phyloP scores from a whole-genome alignment of 2,113 vertebrate genomes.

The Plecotus auritus region DNA sequence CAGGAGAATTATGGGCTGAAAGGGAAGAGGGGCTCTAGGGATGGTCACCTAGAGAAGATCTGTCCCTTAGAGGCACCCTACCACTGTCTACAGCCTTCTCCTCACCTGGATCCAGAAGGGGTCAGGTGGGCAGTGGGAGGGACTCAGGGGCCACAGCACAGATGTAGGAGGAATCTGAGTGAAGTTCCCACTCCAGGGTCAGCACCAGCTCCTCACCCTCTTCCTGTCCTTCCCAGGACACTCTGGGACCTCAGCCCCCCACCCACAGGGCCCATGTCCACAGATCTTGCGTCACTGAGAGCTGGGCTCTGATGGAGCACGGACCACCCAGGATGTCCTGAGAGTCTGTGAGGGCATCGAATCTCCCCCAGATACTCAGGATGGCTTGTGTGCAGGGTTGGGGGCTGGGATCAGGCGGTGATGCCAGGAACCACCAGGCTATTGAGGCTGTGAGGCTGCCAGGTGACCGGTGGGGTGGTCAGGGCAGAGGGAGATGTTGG shows the following conservation, averaged over 20 bases:
- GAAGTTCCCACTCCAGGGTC: too few relatives aligned
- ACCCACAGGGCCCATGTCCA: accelerated
- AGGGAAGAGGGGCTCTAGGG: too few relatives aligned
- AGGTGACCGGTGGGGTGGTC: not conserved
- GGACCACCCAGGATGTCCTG: not conserved
- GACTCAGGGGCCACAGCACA: not conserved
- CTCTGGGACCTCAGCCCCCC: accelerated
- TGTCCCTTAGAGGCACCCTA: too few relatives aligned
- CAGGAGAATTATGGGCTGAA: too few relatives aligned
- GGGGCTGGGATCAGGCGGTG: not conserved
- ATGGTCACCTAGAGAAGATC: accelerated
- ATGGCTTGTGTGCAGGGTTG: not conserved
- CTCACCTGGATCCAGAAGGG: too few relatives aligned
- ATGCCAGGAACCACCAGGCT: too few relatives aligned
- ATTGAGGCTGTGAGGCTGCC: too few relatives aligned
- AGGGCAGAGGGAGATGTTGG: too few relatives aligned
- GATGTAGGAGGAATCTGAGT: too few relatives aligned
- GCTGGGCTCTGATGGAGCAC: not conserved
- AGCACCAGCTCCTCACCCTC: accelerated
- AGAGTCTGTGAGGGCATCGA: not conserved
- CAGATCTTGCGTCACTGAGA: too few relatives aligned
- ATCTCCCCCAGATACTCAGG: not conserved
- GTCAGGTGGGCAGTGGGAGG: too few relatives aligned
- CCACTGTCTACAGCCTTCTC: accelerated
- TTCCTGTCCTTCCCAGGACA: not conserved